Conservation (phyloP, 2,888 invertebrate genomes). For the Pandemis cinnamomeana region DNA sequence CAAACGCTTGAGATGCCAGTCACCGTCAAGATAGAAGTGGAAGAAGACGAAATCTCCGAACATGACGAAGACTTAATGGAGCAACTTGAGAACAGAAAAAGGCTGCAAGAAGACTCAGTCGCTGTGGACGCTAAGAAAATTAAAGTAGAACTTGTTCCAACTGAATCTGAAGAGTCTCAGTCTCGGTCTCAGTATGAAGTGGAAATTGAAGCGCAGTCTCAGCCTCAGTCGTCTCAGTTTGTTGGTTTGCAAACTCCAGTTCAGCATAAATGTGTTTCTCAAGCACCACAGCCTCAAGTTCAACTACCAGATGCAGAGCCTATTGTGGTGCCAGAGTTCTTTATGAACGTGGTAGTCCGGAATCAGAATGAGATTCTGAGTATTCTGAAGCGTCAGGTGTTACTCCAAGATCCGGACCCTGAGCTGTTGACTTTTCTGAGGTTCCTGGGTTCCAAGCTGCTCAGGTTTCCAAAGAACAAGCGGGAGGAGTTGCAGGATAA, state of each 20-base stretch:
- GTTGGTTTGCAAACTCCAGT: background rate
- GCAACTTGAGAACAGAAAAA: constrained; percentile 8
- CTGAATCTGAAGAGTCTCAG: background rate
- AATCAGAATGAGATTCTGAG: constrained; percentile 25
- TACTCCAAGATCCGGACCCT: constrained; percentile 15
- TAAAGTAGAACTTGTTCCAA: constrained; percentile 1
- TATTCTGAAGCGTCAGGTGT: constrained; percentile 17
- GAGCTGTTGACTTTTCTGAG: constrained; percentile 17
- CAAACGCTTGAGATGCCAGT: background rate
- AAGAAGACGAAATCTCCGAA: constrained; percentile 22
- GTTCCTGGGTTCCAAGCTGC: constrained; percentile 15
- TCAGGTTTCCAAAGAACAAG: background rate
- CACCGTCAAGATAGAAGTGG: constrained; percentile 24
- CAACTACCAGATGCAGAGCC: background rate
- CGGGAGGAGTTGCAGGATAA: constrained; percentile 14
- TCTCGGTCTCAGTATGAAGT: background rate
- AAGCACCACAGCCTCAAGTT: background rate
- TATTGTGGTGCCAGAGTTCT: background rate
- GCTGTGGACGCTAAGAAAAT: background rate
- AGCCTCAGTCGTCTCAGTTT: background rate
- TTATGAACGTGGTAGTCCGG: constrained; percentile 14
- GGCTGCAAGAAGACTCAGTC: constrained; percentile 1
- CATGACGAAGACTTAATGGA: constrained; percentile 15
- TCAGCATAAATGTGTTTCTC: background rate
- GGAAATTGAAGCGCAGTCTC: background rate